Evolutionary conservation across 2,888 invertebrate species (phyloP), one percentile per base, ranked within the genome.

Genomic region (Tetramorium bicarinatum): DNA sequence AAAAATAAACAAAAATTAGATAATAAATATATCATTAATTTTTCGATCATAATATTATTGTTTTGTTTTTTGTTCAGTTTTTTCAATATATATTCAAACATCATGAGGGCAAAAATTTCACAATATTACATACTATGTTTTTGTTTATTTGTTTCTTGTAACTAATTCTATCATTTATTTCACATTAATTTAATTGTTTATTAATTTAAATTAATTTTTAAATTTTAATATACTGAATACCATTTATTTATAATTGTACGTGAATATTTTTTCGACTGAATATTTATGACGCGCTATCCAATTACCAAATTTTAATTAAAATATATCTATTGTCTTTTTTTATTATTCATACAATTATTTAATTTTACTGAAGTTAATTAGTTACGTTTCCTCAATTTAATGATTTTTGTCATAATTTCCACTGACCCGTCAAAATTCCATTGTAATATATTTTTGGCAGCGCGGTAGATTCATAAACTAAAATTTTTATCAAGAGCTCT

Each of bases 261-360:
- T 13, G 4, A 54, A 56, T 18, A 38, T 41, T 54, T 52, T 69
- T 56, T n/a, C 13, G 21, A 8, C 8, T 56, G 56, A 25, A 56
- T 44, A 44, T 72, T 25, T 41, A 72, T 72, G 38, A 3, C 18
- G 7, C 3, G 41, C 41, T 29, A 13, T 47, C 47, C 71, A 52
- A 71, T 52, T 71, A 71, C 29, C 4, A 54, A 71, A 52, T 21
- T 52, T 44, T 75, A 47, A 61, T 47, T 61, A 29, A 61, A 74
- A 47, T 47, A 4, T 29, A 9, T 2, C 34, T 21, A 9, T 7
- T 44, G 29, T 15, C 13, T n/a, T 62, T 21, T 25, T 47, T 61
- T 61, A 47, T 75, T 15, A 62, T 44, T 29, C 34, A 15, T 49
- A 47, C n/a, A 38, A 49, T 76, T 62, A 34, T 47, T 47, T 49